Percentiles rank a stretch among this genome's conserved stretches.
Conservation (phyloP, 2,797 vertebrate species). For the Centroberyx gerrardi region DNA sequence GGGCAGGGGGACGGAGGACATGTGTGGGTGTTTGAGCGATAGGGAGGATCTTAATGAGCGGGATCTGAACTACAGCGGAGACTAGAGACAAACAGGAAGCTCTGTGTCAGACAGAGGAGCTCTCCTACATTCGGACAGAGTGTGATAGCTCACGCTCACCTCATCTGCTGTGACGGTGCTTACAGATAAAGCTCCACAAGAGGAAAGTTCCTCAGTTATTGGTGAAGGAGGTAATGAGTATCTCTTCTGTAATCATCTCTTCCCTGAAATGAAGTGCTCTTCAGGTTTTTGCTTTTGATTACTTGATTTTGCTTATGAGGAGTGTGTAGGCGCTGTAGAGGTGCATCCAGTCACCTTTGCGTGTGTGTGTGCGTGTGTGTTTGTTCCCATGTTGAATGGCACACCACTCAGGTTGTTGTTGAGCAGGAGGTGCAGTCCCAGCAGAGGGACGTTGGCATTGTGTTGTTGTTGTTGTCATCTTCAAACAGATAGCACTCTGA, state of each 20-base stretch:
- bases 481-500: constrained; percentile 31
- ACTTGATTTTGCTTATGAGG: background rate
- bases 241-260: constrained; percentile 17
- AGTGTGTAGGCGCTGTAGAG: background rate
- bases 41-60: constrained; percentile 46
- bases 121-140: constrained; percentile 7
- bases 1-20: constrained; percentile 37
- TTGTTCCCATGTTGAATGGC: constrained; percentile 12
- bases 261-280: constrained; percentile 16
- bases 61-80: constrained; percentile 37
- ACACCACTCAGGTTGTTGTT: constrained; percentile 46
- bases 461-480: constrained; percentile 59
- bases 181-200: constrained; percentile 7
- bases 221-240: constrained; percentile 6
- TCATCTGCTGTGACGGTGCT: constrained; percentile 24
- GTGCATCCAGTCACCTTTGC: background rate
- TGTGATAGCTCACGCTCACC: constrained; percentile 12
- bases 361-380: background rate
- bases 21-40: constrained; percentile 44
- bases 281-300: background rate
- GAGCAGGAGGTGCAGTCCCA: constrained; percentile 34
- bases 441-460: constrained; percentile 19
- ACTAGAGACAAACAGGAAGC: constrained; percentile 33
- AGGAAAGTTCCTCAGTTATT: background rate
- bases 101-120: constrained; percentile 28